Evolutionary conservation across 1,140 invertebrate species (phyloP), one percentile per base, ranked within the genome.

Genomic region (Megathymus violae): DNA sequence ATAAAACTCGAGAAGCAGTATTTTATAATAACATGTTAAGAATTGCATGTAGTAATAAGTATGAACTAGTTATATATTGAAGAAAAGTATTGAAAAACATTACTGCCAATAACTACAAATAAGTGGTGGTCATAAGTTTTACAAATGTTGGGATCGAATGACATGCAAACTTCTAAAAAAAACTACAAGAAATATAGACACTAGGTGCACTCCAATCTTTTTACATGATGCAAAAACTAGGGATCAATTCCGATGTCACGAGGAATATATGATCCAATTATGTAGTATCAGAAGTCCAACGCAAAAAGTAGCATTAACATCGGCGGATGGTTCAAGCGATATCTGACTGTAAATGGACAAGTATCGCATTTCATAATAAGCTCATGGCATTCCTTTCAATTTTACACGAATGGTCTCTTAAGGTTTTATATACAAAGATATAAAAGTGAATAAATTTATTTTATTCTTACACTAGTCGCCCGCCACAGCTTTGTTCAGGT

Each of bases 191-290:
- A 56, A 44, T 54, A 40, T 43, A 41, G 51, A 41, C 38, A 22
- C 22, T 54, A 54, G 27, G 16, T 13, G 41, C 34, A 46, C 41
- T 34, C 25, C 15, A 25, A 58, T 46, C 27, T 58, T 58, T 58
- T 58, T 58, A 58, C 27, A 14, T 16, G 15, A 16, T 34, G 16
- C n/a, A 59, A 58, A 46, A 59, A 59, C 41, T 47, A 11, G 27
- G 27, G 27, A 59, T 59, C 54, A 59, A 59, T 59, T 59, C 43
- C 54, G 17, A 59, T 59, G 54, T 59, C 54, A 59, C 43, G 43
- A 46, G 14, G 54, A 59, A 59, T 59, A 59, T 59, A 59, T 59
- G 54, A 59, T 58, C 54, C 54, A 58, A 58, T 58, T 58, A 51
- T 36, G 27, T 56, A 56, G 52, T 58, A 58, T 58, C 41, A 58